Evolutionary conservation across 2,888 invertebrate genomes (phyloP).

Genomic region (Lepidocyrtoides sp.): DNA sequence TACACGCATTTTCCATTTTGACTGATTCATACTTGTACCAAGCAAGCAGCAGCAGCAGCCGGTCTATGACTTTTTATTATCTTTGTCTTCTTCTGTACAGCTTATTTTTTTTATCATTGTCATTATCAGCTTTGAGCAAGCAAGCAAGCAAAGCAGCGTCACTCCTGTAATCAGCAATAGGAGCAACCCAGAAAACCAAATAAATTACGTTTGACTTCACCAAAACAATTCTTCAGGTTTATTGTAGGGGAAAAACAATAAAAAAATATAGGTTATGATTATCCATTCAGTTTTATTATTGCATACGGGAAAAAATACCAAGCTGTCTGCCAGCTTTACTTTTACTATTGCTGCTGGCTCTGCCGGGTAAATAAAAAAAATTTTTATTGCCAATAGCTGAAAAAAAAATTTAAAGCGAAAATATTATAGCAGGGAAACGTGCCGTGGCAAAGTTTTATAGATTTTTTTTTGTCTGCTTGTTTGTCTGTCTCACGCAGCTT

Average conservation of each 20-base stretch:
- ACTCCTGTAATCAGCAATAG: not conserved
- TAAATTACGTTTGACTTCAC: constrained; percentile 25
- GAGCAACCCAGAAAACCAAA: not conserved
- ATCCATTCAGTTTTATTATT: not conserved
- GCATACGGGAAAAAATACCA: constrained; percentile 31
- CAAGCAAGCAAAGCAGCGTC: no score
- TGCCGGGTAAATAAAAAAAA: constrained; percentile 11
- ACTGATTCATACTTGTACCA: not conserved
- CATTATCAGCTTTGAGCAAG: no score
- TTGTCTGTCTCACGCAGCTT: not conserved
- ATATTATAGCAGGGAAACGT: constrained; percentile 27
- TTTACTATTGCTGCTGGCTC: no score
- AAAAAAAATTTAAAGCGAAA: not conserved
- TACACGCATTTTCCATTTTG: not conserved
- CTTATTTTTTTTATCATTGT: not conserved
- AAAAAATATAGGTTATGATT: constrained; percentile 7
- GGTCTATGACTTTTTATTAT: no score
- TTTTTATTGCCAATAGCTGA: constrained; percentile 20
- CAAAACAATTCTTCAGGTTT: constrained; percentile 38
- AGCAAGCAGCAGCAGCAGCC: no score
- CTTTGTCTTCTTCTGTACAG: no score
- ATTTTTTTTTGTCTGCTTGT: constrained; percentile 6
- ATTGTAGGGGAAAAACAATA: constrained; percentile 4
- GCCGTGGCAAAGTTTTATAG: constrained; percentile 42
- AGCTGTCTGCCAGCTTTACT: not conserved